Evolutionary conservation across 2,113 vertebrate genomes (phyloP).

Genomic region (Hiodon tergisus): DNA sequence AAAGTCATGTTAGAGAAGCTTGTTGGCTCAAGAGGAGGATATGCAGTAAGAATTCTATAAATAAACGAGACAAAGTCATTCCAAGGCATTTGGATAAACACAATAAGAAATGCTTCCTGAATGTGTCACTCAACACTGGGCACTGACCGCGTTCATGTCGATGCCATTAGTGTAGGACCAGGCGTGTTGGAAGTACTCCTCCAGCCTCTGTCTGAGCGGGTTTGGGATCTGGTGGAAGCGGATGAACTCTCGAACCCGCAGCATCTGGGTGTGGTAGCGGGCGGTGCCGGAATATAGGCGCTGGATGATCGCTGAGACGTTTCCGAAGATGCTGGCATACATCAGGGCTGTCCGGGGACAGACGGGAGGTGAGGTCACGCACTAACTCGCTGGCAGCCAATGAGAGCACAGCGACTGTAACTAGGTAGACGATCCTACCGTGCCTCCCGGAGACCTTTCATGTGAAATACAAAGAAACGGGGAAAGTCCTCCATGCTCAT

Average conservation of each 20-base stretch:
- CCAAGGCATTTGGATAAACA: no score
- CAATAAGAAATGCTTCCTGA: no score
- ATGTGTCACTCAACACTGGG: background rate
- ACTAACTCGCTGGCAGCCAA: no score
- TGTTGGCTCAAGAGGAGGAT: no score
- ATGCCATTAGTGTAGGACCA: slow-evolving; percentile 74
- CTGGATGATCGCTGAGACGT: slow-evolving; percentile 76
- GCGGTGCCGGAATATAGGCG: slow-evolving; percentile 73
- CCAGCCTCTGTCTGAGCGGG: slow-evolving; percentile 64
- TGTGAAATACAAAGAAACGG: no score
- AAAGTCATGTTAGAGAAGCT: no score
- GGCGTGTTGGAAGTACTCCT: slow-evolving; percentile 70
- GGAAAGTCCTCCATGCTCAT: no score
- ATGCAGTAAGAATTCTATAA: no score
- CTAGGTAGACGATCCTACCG: no score
- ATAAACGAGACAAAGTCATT: no score
- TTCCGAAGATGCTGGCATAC: slow-evolving; percentile 80
- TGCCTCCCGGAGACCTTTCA: no score
- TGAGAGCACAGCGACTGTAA: no score
- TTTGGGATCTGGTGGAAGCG: slow-evolving; percentile 74
- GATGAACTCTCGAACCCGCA: slow-evolving; percentile 69
- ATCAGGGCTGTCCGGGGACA: slow-evolving; percentile 60
- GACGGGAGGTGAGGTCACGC: slow-evolving; percentile 4
- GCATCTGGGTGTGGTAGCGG: slow-evolving; percentile 74
- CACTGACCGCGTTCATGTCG: slow-evolving; percentile 70